These are phyloP conservation scores for Rhizoglyphus robini DNA, from an alignment of 1,140 invertebrate genomes.

Conservation along the genomic window DNA sequence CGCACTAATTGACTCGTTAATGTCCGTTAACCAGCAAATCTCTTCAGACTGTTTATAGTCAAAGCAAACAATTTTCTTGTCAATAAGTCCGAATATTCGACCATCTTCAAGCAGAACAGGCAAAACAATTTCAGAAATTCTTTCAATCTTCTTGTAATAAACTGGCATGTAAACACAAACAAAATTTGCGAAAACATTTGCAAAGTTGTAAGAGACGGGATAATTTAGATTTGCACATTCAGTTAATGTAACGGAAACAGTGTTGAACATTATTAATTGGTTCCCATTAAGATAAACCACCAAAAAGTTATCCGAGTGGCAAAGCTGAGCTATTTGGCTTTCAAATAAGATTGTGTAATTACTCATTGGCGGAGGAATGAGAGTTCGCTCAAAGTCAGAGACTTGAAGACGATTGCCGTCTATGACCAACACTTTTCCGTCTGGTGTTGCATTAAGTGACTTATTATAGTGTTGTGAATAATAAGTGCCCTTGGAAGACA, in stretches of 20 bases:
- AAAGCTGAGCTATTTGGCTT: too few species aligned
- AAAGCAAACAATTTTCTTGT: background rate
- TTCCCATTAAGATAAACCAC: background rate
- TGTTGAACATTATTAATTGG: background rate
- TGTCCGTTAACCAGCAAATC: background rate
- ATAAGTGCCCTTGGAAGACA: constrained; percentile 41
- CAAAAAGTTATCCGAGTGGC: too few species aligned
- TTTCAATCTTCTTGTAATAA: background rate
- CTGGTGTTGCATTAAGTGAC: constrained; percentile 41
- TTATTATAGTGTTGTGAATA: constrained; percentile 48
- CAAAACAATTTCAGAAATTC: background rate
- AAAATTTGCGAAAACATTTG: background rate
- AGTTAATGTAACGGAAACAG: background rate
- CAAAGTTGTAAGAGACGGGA: background rate
- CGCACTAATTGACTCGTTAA: background rate
- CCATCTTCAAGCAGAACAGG: background rate
- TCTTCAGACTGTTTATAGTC: background rate
- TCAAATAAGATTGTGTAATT: constrained; percentile 45
- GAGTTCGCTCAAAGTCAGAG: constrained; percentile 52
- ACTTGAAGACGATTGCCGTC: constrained; percentile 55
- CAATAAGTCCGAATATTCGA: background rate
- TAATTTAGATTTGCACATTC: background rate
- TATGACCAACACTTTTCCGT: constrained; percentile 54
- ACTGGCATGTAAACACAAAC: background rate
- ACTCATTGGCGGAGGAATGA: constrained; percentile 70